phyloP scores from a whole-genome alignment of 2,797 vertebrate genomes.

The Trachops cirrhosus region DNA sequence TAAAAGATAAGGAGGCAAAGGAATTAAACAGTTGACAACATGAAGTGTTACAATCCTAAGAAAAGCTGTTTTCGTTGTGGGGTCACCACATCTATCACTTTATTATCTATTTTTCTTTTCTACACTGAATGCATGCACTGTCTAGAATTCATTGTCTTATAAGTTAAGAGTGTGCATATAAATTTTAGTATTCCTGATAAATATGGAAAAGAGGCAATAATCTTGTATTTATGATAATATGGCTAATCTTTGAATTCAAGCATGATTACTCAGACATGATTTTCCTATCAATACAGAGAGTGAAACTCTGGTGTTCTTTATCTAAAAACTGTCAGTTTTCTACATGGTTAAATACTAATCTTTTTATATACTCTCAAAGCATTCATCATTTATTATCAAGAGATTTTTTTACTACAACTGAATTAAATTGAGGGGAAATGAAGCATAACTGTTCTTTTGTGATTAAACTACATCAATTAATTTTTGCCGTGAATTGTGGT shows the following conservation, averaged over 20 bases:
- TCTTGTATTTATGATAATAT: neutral
- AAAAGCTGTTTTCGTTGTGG: neutral
- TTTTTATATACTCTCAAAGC: neutral
- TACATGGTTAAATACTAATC: slow-evolving; percentile 12
- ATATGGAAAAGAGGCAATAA: neutral
- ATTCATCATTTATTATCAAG: slow-evolving; percentile 6
- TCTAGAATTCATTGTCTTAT: neutral
- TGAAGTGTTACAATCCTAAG: neutral
- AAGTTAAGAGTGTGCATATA: neutral
- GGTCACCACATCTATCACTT: neutral
- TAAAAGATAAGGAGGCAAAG: neutral
- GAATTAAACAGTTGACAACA: neutral
- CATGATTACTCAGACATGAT: neutral
- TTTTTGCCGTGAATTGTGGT: neutral
- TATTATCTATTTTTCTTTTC: neutral
- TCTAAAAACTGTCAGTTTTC: neutral
- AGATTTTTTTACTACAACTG: neutral
- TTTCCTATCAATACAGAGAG: neutral
- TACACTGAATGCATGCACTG: neutral
- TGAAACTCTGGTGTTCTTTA: neutral
- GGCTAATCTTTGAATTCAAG: neutral
- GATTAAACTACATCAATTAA: slow-evolving; percentile 25
- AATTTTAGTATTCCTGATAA: neutral
- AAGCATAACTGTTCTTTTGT: slow-evolving; percentile 27
- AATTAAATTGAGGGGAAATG: slow-evolving; percentile 49